These are phyloP conservation scores for Neotoma lepida DNA, from an alignment of 2,113 vertebrate genomes.

Conservation along the genomic window DNA sequence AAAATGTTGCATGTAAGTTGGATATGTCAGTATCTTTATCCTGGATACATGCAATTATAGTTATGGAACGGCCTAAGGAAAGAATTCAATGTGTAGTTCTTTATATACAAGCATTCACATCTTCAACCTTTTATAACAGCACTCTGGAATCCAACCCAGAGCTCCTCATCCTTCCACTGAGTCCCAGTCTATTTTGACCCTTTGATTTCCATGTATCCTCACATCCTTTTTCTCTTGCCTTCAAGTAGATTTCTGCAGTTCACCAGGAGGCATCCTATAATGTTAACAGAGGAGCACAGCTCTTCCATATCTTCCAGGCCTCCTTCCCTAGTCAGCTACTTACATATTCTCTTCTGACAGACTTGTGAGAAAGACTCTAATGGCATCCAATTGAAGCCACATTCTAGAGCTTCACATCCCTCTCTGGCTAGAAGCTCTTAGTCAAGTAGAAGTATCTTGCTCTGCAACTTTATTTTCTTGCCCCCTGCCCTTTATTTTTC, in stretches of 20 bases:
- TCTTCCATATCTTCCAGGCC: slow-evolving; percentile 35
- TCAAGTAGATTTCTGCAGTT: slow-evolving; percentile 41
- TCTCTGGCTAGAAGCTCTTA: slow-evolving; percentile 35
- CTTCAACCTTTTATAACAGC: slow-evolving; percentile 36
- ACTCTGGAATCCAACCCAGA: slow-evolving; percentile 21
- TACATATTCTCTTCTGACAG: neutral
- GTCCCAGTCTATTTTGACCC: slow-evolving; percentile 53
- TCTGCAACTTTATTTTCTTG: slow-evolving; percentile 41
- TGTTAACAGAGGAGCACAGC: slow-evolving; percentile 45
- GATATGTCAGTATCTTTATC: slow-evolving; percentile 52
- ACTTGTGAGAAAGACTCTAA: neutral
- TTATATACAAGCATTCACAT: slow-evolving; percentile 41
- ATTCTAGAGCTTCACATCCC: neutral
- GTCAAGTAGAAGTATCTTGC: neutral
- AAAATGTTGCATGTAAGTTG: slow-evolving; percentile 36
- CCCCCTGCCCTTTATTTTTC: neutral
- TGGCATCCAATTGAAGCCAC: neutral
- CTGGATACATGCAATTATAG: neutral
- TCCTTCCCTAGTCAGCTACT: neutral
- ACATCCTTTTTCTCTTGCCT: slow-evolving; percentile 25
- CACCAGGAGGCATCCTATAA: slow-evolving; percentile 47
- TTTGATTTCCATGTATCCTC: slow-evolving; percentile 56
- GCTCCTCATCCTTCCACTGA: slow-evolving; percentile 7
- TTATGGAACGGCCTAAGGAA: neutral
- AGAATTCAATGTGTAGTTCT: slow-evolving; percentile 15